Evolutionary conservation across 2,888 invertebrate species (phyloP).

Genomic region (Ectemnius lituratus): DNA sequence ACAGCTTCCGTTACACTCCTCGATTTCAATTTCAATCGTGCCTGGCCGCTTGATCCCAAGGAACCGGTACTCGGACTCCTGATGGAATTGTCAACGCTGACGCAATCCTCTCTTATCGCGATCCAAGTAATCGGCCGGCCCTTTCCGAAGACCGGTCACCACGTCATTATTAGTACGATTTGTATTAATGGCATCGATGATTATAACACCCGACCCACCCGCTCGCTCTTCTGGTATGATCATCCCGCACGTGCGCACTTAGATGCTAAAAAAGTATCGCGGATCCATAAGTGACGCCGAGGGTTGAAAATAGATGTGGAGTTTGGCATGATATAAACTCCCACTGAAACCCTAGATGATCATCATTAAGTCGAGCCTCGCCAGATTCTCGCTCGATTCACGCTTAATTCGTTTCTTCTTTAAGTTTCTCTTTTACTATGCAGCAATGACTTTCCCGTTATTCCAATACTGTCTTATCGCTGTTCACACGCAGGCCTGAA

Average conservation of each 20-base stretch:
- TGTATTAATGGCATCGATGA: conserved; percentile 2
- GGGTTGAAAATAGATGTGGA: conserved; percentile 10
- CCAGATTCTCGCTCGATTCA: not conserved
- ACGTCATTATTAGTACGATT: not conserved
- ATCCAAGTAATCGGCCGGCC: not conserved
- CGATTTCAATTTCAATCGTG: too few species aligned
- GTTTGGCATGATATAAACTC: not conserved
- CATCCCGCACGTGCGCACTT: not conserved
- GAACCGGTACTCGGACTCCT: not conserved
- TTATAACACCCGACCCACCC: not conserved
- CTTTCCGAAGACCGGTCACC: not conserved
- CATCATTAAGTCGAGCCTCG: conserved; percentile 1
- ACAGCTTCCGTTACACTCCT: too few species aligned
- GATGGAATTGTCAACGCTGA: conserved; percentile 6
- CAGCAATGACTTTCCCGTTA: not conserved
- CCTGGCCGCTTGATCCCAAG: too few species aligned
- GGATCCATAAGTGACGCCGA: not conserved
- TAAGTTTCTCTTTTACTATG: not conserved
- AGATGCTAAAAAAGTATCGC: not conserved
- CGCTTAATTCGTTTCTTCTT: not conserved
- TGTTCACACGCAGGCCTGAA: too few species aligned
- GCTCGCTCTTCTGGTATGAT: not conserved
- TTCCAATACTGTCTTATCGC: too few species aligned
- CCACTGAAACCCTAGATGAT: too few species aligned
- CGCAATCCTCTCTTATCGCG: too few species aligned